A percentile compares a stretch with the other conserved stretches of the same genome.
Conservation (phyloP, 1,140 invertebrate genomes). For the Palaemon carinicauda region DNA sequence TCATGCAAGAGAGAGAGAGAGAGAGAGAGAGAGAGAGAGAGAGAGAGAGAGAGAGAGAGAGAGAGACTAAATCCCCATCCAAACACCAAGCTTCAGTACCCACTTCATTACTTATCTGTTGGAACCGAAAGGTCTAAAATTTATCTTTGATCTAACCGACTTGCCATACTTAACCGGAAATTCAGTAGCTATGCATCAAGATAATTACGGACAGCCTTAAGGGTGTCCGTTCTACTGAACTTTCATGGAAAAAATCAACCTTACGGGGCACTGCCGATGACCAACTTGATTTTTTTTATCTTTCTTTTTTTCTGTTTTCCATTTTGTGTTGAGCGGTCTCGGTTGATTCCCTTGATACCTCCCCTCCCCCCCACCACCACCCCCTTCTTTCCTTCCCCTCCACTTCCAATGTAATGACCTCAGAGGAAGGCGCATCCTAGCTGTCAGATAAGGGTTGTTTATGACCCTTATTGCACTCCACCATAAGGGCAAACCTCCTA, state of each 20-base stretch:
- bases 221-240: neutral
- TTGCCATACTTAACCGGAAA: conserved; percentile 10
- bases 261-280: conserved; percentile 9
- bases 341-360: conserved; percentile 12
- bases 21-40: too few relatives aligned
- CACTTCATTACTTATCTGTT: too few relatives aligned
- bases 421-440: conserved; percentile 5
- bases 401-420: conserved; percentile 20
- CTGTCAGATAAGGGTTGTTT: conserved; percentile 35
- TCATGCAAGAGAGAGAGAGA: too few relatives aligned
- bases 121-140: conserved; percentile 4
- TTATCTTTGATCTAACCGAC: conserved; percentile 25
- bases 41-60: too few relatives aligned
- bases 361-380: too few relatives aligned
- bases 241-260: neutral
- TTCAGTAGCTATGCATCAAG: neutral
- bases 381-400: neutral
- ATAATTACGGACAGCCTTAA: conserved; percentile 1
- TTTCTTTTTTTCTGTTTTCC: neutral
- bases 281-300: conserved; percentile 1
- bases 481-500: conserved; percentile 41
- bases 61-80: too few relatives aligned
- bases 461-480: conserved; percentile 34
- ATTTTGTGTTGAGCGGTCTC: conserved; percentile 22
- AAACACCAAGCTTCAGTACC: too few relatives aligned